A percentile compares a stretch with the other conserved stretches of the same genome.
These are phyloP conservation scores for Drosophila kepulauana DNA, from an alignment of 1,140 invertebrate species.

Conservation along the genomic window DNA sequence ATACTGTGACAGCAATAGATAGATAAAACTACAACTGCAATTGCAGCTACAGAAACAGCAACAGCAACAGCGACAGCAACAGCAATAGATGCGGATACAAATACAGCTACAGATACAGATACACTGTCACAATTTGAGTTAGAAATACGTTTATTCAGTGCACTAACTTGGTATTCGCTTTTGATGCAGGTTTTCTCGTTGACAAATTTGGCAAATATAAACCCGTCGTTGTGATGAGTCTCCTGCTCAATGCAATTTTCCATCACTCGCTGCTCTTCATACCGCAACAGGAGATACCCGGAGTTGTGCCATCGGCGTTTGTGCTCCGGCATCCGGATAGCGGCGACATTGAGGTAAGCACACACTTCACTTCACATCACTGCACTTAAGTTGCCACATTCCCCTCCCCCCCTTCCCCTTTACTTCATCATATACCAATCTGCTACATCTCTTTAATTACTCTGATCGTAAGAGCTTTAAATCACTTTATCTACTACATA, in stretches of 20 bases:
- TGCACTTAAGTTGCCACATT: too few species aligned
- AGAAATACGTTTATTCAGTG: constrained; percentile 12
- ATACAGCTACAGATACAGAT: background rate
- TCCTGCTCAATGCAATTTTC: constrained; percentile 90
- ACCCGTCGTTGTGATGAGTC: constrained; percentile 90
- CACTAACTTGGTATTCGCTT: constrained; percentile 5
- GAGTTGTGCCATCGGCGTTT: constrained; percentile 89
- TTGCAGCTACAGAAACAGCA: constrained; percentile 4
- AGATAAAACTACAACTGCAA: constrained; percentile 6
- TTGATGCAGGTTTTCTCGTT: constrained; percentile 89
- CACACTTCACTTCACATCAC: constrained; percentile 1
- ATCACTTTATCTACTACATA: background rate
- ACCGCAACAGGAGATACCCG: constrained; percentile 90
- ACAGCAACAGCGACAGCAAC: background rate
- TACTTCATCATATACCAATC: background rate
- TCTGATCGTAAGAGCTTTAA: constrained; percentile 13
- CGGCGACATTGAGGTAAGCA: constrained; percentile 88
- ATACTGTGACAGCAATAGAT: background rate
- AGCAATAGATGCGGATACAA: constrained; percentile 2
- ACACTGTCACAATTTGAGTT: background rate
- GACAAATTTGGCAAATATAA: constrained; percentile 94
- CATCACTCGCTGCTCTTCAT: constrained; percentile 90
- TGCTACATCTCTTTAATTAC: constrained; percentile 1
- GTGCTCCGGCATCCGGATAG: constrained; percentile 89
- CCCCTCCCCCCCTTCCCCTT: background rate